Base-by-base conservation (phyloP, 2,797 vertebrate genomes). In the Pelobates cultripes region DNA sequence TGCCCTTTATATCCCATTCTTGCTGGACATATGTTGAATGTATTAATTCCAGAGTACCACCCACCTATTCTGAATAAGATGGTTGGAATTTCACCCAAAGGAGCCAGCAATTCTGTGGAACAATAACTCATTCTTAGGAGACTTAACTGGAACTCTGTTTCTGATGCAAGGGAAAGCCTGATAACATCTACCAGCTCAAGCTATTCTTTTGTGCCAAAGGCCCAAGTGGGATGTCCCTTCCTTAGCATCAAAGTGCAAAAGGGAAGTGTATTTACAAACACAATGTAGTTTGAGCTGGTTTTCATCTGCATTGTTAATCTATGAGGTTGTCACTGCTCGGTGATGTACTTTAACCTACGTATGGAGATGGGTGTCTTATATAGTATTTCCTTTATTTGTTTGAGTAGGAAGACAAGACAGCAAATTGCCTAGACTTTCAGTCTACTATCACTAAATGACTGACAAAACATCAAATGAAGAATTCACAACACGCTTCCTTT, bases 331-430 rank as follows among this genome's bases (percentile, higher is more conserved):
- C 71, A 28, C 86, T 0, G 9, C 76, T 87, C 4, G 0, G 51
- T 70, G 89, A 92, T 90, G 90, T 86, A 87, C 87, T 85, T 90
- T 92, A 89, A 89, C 86, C 28, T 89, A 89, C 88, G 87, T 85
- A 60, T 60, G 57, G 57, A 79, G 86, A 81, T 0, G 70, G 86
- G 86, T 53, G 71, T 83, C 70, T 87, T 79, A 88, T 88, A 88
- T 86, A 88, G 90, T 93, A 92, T 90, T 94, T 94, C 94, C 93
- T 91, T 84, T 93, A 87, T 94, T 93, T 94, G 94, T 94, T 92
- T 89, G 84, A 78, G 80, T 84, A 86, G 81, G 87, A 71, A 73
- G 81, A 87, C 72, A 90, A 90, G 90, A 90, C 87, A 93, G 87
- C 88, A 91, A 89, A 90, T 90, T 90, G 80, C 82, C 72, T 70